phyloP scores from a whole-genome alignment of 1,140 invertebrate genomes.

The Euwallacea similis region DNA sequence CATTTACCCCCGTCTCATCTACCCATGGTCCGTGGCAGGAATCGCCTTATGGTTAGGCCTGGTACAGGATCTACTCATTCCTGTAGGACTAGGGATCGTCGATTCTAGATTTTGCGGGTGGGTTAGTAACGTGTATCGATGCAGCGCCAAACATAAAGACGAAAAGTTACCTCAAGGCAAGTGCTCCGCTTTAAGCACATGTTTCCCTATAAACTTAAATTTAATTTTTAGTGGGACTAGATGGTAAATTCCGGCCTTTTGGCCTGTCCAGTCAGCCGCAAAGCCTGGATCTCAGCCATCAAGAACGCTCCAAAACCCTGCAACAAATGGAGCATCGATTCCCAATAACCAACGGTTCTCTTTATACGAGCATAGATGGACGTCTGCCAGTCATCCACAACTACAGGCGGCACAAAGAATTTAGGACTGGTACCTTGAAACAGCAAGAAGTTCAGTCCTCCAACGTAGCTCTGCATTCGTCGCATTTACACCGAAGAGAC shows the following conservation, averaged over 20 bases:
- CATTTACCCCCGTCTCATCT: conserved; percentile 47
- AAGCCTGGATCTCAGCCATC: conserved; percentile 46
- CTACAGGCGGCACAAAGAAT: conserved; percentile 54
- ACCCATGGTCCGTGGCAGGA: conserved; percentile 52
- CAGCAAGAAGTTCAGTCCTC: conserved; percentile 36
- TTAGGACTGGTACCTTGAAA: conserved; percentile 39
- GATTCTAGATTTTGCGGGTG: conserved; percentile 54
- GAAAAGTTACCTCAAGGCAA: conserved; percentile 53
- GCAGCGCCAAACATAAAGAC: conserved; percentile 43
- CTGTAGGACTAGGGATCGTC: conserved; percentile 53
- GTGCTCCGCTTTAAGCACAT: background rate
- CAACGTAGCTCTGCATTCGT: conserved; percentile 44
- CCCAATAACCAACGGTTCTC: conserved; percentile 65
- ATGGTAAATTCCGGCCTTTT: conserved; percentile 62
- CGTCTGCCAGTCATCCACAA: conserved; percentile 55
- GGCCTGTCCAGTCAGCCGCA: conserved; percentile 49
- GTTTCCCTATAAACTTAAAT: background rate
- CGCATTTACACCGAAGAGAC: conserved; percentile 40
- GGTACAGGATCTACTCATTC: conserved; percentile 54
- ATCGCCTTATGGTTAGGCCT: conserved; percentile 54
- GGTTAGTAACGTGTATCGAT: conserved; percentile 52
- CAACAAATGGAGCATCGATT: conserved; percentile 59
- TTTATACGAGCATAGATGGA: conserved; percentile 58
- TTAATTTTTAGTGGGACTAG: conserved; percentile 56
- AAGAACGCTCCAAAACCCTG: conserved; percentile 33